Evolutionary conservation across 2,797 vertebrate genomes (phyloP), one percentile per base, ranked within the genome.

Genomic region (Mareca penelope): DNA sequence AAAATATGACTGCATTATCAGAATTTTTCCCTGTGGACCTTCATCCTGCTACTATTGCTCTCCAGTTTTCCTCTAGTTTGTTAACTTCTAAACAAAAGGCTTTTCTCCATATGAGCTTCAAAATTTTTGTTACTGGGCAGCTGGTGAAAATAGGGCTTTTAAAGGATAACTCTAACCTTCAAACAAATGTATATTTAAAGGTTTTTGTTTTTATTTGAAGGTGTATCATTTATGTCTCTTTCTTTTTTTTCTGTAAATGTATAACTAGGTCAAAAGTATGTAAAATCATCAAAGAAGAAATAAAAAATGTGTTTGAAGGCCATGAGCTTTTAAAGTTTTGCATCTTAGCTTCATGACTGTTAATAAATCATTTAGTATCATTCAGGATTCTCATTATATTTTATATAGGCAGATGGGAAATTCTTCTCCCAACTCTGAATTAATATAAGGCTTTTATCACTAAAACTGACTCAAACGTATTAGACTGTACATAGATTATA

Each of bases 381-480:
- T 79, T 84, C 79, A 59, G 46, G 37, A 44, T 69, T 86, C 89
- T 86, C 65, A 88, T 94, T 95, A 83, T 96, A 48, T 76, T 96
- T 95, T 86, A 72, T 82, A 35, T 52, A 94, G 81, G 35, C 56
- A 94, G 60, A 33, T 83, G 87, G 72, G 46, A 70, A 91, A 56
- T 59, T 77, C 67, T 95, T 78, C 61, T 88, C 60, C 60, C 46
- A 91, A 89, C 84, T 95, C 48, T 89, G 72, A 84, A 67, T 92
- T 94, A 94, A 96, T 96, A 18, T 35, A 82, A 59, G 16, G 9
- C 35, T 89, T 92, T 93, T n/a, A 9, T 87, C 31, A 85, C 63
- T 96, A 91, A 94, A 92, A 81, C n/a, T 65, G 83, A 95, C 92
- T 95, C 14, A 35, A 89, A 61, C 82, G 61, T 69, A 82, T 96